Conservation (phyloP, 2,113 vertebrate species). For the Illadopsis cleaveri region DNA sequence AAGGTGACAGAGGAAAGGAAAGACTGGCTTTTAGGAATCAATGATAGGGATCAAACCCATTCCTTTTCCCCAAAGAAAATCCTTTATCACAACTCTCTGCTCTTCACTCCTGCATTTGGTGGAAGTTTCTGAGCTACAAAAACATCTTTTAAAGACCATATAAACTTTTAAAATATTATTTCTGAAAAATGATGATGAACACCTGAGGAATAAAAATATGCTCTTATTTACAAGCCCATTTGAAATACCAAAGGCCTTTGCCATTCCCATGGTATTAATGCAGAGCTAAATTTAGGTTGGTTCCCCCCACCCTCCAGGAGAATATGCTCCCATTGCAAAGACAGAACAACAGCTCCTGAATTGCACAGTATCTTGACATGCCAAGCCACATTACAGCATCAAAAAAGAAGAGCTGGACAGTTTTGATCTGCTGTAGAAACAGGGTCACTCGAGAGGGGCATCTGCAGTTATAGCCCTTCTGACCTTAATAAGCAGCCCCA, state of each 20-base stretch:
- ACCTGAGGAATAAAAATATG: neutral
- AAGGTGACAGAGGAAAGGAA: neutral
- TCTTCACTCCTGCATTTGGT: neutral
- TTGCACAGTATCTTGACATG: neutral
- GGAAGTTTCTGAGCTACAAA: neutral
- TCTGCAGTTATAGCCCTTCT: neutral
- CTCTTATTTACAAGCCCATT: neutral
- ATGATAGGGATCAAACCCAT: neutral
- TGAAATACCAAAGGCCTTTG: neutral
- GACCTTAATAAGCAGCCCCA: neutral
- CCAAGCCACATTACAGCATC: conserved; percentile 15
- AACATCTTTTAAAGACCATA: neutral
- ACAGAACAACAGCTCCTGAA: neutral
- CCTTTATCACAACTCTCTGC: neutral
- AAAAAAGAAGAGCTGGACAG: neutral
- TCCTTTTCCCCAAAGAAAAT: neutral
- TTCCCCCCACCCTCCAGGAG: neutral
- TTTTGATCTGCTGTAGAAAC: neutral
- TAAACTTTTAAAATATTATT: neutral
- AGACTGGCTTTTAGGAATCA: neutral
- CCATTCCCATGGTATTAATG: neutral
- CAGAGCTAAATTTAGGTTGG: neutral
- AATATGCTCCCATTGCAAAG: neutral
- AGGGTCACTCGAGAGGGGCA: neutral
- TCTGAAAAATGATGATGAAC: neutral